Evolutionary conservation across 2,797 vertebrate genomes (phyloP).

Genomic region (Kryptopterus vitreolus): DNA sequence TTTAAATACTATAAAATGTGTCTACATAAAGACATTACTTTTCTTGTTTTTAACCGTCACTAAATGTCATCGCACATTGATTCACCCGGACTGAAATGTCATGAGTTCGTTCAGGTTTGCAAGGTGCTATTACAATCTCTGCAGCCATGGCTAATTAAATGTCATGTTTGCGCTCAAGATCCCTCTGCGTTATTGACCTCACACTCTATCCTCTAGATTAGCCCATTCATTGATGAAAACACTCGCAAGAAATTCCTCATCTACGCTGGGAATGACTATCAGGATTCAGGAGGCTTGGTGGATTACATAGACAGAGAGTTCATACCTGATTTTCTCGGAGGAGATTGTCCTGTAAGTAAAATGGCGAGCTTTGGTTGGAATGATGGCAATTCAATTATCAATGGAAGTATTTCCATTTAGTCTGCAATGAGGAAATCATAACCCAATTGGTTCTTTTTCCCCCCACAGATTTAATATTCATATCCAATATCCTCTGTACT

Average conservation of each 20-base stretch:
- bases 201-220: slow-evolving; percentile 76
- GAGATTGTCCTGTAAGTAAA: slow-evolving; percentile 84
- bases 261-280: slow-evolving; percentile 94
- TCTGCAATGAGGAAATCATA: not conserved
- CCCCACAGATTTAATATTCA: not conserved
- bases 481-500: not conserved
- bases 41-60: not conserved
- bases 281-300: slow-evolving; percentile 87
- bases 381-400: not conserved
- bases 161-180: slow-evolving; percentile 32
- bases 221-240: slow-evolving; percentile 96
- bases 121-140: slow-evolving; percentile 10
- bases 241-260: slow-evolving; percentile 93
- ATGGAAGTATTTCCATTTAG: not conserved
- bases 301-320: slow-evolving; percentile 90
- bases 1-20: no score
- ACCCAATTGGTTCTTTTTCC: no score
- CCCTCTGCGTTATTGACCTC: not conserved
- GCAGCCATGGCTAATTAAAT: slow-evolving; percentile 35
- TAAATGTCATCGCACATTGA: slow-evolving; percentile 26
- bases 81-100: slow-evolving; percentile 33
- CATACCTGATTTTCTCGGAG: slow-evolving; percentile 91
- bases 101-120: not conserved
- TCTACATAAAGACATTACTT: not conserved
- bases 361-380: not conserved